Percentiles rank a stretch among this genome's conserved stretches.
Conservation (phyloP, 2,113 vertebrate genomes). For the Bos javanicus region DNA sequence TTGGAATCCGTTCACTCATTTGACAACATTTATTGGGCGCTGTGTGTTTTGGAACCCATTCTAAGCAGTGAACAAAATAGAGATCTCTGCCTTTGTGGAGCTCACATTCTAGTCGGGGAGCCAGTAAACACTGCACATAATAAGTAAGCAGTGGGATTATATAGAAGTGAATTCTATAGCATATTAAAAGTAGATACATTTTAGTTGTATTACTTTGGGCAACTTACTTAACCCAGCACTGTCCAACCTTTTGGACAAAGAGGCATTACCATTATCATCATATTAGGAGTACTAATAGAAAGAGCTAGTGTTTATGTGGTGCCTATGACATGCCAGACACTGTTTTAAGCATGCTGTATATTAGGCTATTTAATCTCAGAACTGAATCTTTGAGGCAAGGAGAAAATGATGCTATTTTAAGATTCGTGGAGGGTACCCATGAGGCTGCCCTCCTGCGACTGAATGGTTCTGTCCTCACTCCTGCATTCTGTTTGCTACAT, state of each 20-base stretch:
- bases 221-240: neutral
- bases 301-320: no score
- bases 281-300: neutral
- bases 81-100: no score
- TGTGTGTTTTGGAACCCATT: neutral
- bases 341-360: neutral
- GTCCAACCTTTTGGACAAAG: neutral
- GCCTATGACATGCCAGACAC: neutral
- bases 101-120: neutral
- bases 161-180: neutral
- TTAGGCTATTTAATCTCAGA: neutral
- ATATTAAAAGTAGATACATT: neutral
- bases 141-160: neutral
- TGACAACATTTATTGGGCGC: rapidly evolving
- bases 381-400: neutral
- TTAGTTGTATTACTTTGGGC: neutral
- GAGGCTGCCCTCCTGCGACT: neutral
- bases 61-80: neutral
- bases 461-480: neutral
- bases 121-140: neutral
- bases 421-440: neutral
- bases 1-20: neutral
- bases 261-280: neutral
- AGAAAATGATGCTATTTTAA: neutral
- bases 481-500: neutral